Base-by-base conservation (phyloP, 2,888 invertebrate species). In the Pristionchus maxplancki region DNA sequence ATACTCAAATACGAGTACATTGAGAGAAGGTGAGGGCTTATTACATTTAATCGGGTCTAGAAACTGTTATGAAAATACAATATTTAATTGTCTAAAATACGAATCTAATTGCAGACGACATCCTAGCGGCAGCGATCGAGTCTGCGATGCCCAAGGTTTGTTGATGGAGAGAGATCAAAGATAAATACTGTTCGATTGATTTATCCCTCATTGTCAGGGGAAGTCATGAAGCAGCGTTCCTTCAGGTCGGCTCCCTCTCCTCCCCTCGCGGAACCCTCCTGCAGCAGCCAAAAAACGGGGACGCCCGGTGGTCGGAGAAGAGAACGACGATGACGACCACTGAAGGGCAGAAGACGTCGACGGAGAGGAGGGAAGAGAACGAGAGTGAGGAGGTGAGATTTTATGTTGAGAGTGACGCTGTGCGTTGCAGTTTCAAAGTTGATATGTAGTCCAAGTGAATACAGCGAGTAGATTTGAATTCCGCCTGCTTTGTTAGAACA, bases 241-340 rank as follows among this genome's bases (percentile, higher is more conserved):
- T 48, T 28, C 48, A 78, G 78, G 34, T 78, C 8, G 78, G 78
- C n/a, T 78, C 78, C 34, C 48, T 78, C 15, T 78, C 78, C 5
- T 78, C 89, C 62, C 53, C 84, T 37, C 71, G 85, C 85, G 31
- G 87, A 85, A 48, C 62, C 48, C 24, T 71, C 50, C 8, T 34
- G 84, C 50, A 88, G 17, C 88, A 64, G 88, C 89, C 90, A 91
- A 91, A 91, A 91, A 91, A 91, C 91, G 91, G 84, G 89, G 82
- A 88, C 84, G 90, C 89, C 91, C 62, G 44, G 85, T 85, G 85
- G 40, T 62, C 48, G 62, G 64, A 84, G 13, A 50, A 64, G 64
- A 40, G 71, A 64, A 15, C 83, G 62, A 40, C 37, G 64, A 58
- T 58, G 58, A 85, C 62, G 40, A 62, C 40, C 85, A 85, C 85